phyloP scores from a whole-genome alignment of 2,113 vertebrate species.

The Fukomys damarensis region DNA sequence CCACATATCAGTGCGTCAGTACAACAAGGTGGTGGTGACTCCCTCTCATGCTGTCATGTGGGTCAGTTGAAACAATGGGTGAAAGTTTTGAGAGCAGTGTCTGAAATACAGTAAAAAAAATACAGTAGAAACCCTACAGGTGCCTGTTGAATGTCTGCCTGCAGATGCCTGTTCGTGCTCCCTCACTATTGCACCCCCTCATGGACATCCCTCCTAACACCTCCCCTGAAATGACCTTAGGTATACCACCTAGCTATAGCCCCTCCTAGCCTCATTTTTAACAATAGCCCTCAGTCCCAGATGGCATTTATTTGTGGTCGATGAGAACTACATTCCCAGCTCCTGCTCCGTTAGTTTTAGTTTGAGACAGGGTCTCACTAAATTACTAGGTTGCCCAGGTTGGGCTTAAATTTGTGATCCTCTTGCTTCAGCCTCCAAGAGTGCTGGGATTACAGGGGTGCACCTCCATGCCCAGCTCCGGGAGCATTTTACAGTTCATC shows the following conservation, averaged over 20 bases:
- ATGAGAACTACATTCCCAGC: not conserved
- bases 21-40: no score
- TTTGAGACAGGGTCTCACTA: not conserved
- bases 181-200: not conserved
- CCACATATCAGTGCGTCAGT: not conserved
- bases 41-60: fast-evolving
- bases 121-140: not conserved
- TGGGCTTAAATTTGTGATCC: not conserved
- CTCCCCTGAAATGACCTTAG: not conserved
- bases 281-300: not conserved
- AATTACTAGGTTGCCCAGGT: not conserved
- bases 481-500: not conserved
- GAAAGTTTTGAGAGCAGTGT: not conserved
- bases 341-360: not conserved
- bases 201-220: not conserved
- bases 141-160: not conserved
- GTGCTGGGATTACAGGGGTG: not conserved
- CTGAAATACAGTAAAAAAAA: not conserved
- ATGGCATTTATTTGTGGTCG: not conserved
- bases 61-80: not conserved
- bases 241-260: not conserved
- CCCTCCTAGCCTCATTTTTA: not conserved
- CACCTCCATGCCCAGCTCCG: not conserved
- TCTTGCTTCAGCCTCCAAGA: not conserved
- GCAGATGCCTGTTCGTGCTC: not conserved